Conservation (phyloP, 2,888 invertebrate genomes). For the Acanthosepion esculentum region DNA sequence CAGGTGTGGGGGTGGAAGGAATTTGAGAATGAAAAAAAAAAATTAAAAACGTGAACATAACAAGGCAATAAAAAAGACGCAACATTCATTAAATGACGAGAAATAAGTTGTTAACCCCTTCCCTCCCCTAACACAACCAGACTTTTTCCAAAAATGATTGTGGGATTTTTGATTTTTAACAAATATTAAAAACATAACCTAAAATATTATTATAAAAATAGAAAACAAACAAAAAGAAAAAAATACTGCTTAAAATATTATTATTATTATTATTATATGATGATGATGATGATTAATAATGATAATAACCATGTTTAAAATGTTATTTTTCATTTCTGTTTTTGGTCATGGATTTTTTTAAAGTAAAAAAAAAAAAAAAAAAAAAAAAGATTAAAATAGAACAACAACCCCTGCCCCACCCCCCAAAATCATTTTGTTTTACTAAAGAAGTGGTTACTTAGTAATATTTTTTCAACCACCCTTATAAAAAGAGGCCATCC, state of each 20-base stretch:
- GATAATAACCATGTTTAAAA: not conserved
- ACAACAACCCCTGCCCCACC: not conserved
- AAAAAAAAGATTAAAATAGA: not conserved
- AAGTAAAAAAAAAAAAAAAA: not conserved
- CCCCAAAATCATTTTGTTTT: not conserved
- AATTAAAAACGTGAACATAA: not conserved
- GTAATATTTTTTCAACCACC: not conserved
- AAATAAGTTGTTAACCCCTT: not conserved
- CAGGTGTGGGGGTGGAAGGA: not conserved
- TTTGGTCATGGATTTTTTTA: conserved; percentile 21
- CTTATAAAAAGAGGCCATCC: not conserved
- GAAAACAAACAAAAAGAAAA: not conserved
- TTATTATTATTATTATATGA: not conserved
- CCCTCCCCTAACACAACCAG: not conserved
- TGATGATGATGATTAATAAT: not conserved
- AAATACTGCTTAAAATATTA: not conserved
- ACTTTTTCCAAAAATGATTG: not conserved
- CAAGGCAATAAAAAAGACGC: not conserved
- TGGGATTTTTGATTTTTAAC: not conserved
- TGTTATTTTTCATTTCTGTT: not conserved
- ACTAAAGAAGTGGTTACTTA: conserved; percentile 12
- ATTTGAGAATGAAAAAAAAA: not conserved
- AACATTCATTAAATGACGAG: not conserved
- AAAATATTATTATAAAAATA: not conserved
- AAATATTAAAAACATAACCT: not conserved